Base-by-base conservation (phyloP, 2,113 vertebrate species). In the Phainopepla nitens region DNA sequence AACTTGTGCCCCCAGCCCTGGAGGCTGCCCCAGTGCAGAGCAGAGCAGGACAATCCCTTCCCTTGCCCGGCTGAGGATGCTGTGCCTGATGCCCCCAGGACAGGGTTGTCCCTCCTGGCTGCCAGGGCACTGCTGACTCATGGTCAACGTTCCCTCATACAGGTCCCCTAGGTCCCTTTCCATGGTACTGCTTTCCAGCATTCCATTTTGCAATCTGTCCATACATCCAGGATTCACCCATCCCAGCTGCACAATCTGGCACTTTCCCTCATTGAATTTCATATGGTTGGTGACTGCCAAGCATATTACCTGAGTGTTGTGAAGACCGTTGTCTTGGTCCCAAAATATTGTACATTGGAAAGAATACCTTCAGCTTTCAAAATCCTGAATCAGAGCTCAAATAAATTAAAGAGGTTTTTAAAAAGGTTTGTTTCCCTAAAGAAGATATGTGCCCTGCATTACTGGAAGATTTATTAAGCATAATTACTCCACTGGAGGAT, bases 131-230 rank as follows among this genome's bases (percentile, higher is more conserved):
- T 58, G 62, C 62, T 60, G 62, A 0, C 6, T 60, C 62, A 44
- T 4, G 2, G 0, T 23, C 58, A 56, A 1, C 19, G 47, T 33
- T 7, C 5, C n/a, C 9, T 56, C 0, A 0, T 10, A 4, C 13
- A 36, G 31, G 11, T 18, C 1, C 2, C 9, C 7, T 7, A 28
- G 6, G 7, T 28, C 18, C 3, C 19, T 69, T 69, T 69, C 27
- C 27, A 15, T 6, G 6, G 14, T 17, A 27, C 36, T 44, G 15
- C 4, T 33, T 22, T 10, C 39, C 25, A 76, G 9, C 31, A 17
- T 42, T 17, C 17, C 24, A 8, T 76, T 86, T 9, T 2, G 0
- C 23, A 24, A 12, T 13, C 33, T 53, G 33, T 28, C 18, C 13
- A 1, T 45, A 16, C 12, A 69, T 28, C 62, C 45, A 24, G 33